phyloP scores from a whole-genome alignment of 2,888 invertebrate species.

The Drosophila neonasuta region DNA sequence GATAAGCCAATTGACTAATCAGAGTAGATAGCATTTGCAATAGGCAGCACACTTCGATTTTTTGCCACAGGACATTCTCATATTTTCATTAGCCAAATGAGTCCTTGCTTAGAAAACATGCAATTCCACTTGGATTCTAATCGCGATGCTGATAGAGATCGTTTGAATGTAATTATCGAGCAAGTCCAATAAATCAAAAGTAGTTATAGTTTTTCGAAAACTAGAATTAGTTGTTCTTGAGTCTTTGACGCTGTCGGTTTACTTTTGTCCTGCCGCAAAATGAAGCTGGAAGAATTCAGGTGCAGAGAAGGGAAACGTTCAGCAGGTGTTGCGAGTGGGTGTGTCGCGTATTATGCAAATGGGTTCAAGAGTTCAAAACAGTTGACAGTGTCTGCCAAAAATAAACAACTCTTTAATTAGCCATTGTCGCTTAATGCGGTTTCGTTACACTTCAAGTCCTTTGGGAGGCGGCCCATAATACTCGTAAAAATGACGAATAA shows the following conservation, averaged over 20 bases:
- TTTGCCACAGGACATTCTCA: slow-evolving; percentile 1
- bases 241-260: slow-evolving; percentile 13
- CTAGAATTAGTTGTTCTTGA: slow-evolving; percentile 6
- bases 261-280: slow-evolving; percentile 6
- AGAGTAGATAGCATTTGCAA: slow-evolving; percentile 20
- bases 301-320: slow-evolving; percentile 14
- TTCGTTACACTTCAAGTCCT: slow-evolving; percentile 32
- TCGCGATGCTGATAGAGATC: slow-evolving; percentile 41
- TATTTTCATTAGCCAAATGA: slow-evolving; percentile 56
- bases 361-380: slow-evolving; percentile 12
- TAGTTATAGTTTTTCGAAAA: background rate
- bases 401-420: slow-evolving; percentile 57
- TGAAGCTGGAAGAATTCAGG: slow-evolving; percentile 39
- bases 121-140: slow-evolving; percentile 27
- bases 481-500: slow-evolving; percentile 1
- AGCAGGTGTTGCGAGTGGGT: slow-evolving; percentile 1
- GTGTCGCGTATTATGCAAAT: slow-evolving; percentile 50
- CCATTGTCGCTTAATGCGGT: slow-evolving; percentile 50
- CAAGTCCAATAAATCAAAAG: background rate
- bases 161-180: slow-evolving; percentile 50
- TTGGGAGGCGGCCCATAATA: slow-evolving; percentile 30
- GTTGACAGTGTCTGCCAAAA: slow-evolving; percentile 52
- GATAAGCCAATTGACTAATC: slow-evolving; percentile 30
- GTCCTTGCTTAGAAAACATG: slow-evolving; percentile 6
- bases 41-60: background rate